Evolutionary conservation across 2,888 invertebrate species (phyloP), one percentile per base, ranked within the genome.

Genomic region (Megamerina dolium): DNA sequence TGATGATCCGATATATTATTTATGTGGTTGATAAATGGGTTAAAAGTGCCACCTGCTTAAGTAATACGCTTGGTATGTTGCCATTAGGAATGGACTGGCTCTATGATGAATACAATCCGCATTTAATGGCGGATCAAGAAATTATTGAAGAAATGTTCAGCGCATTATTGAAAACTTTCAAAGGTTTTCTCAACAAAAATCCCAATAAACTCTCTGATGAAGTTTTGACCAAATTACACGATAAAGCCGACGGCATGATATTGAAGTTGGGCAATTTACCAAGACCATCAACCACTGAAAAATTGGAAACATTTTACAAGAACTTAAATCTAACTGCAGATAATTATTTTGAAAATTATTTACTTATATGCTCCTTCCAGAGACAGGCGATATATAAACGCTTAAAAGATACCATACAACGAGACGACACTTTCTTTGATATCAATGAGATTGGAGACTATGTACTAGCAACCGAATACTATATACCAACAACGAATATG

Each of bases 21-120:
- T 36, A 50, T 26, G 34, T 56, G 9, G 23, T 18, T 2, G 52
- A 51, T 9, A n/a, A n/a, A n/a, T n/a, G n/a, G n/a, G n/a, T n/a
- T n/a, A n/a, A n/a, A n/a, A n/a, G n/a, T n/a, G n/a, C n/a, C n/a
- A n/a, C n/a, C n/a, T 55, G 56, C 23, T 37, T 50, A 13, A 23
- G 43, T 1, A 43, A 40, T n/a, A 36, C 40, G 8, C 45, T 52
- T 27, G 50, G 42, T 21, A 23, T 52, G 19, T 37, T 56, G 48
- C 51, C 56, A 3, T 35, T 44, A n/a, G 53, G 53, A 37, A 56
- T 53, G 51, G 46, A 48, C 14, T 56, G 53, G 52, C 37, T 53
- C 8, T 52, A 53, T 21, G 48, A 50, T 20, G 40, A 44, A 2
- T 37, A 50, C 5, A 42, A 49, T 35, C 17, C 35, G 1, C 44